phyloP scores from a whole-genome alignment of 2,797 vertebrate species.

The Protosalanx chinensis region DNA sequence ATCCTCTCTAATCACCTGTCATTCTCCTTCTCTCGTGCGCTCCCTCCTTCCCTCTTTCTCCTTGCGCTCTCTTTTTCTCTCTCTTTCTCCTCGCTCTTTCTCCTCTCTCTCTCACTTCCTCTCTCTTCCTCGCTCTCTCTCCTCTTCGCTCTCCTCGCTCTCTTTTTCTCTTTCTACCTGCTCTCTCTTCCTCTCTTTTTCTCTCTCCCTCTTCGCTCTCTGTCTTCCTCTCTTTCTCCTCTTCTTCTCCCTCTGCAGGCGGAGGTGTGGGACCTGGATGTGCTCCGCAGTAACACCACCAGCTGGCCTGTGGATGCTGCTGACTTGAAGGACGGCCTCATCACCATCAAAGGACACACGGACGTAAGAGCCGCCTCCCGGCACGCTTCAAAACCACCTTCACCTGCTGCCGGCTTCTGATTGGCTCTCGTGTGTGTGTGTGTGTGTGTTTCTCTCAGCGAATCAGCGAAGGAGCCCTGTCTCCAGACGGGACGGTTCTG shows the following conservation, averaged over 20 bases:
- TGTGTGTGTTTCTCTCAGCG: slow-evolving; percentile 67
- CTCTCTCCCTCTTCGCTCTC: not conserved
- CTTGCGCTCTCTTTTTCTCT: not conserved
- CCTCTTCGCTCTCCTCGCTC: not conserved
- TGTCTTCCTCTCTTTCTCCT: not conserved
- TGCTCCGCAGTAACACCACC: slow-evolving; percentile 81
- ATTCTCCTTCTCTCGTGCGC: not conserved
- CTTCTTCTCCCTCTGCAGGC: slow-evolving; percentile 69
- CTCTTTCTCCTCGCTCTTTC: no score
- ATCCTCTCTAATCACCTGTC: not conserved
- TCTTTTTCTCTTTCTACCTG: not conserved
- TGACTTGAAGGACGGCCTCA: slow-evolving; percentile 91
- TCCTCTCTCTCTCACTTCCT: not conserved
- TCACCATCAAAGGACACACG: slow-evolving; percentile 89
- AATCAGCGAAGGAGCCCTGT: slow-evolving; percentile 94
- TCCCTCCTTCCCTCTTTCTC: not conserved
- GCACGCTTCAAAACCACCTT: no score
- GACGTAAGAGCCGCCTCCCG: slow-evolving; percentile 69
- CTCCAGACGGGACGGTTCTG: slow-evolving; percentile 94
- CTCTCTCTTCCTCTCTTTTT: not conserved
- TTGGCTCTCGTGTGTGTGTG: slow-evolving; percentile 11
- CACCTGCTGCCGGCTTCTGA: not conserved
- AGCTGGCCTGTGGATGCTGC: slow-evolving; percentile 85
- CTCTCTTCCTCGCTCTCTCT: not conserved
- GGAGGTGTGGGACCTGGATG: slow-evolving; percentile 96